phyloP scores from a whole-genome alignment of 1,140 invertebrate species.

The Vanessa atalanta region DNA sequence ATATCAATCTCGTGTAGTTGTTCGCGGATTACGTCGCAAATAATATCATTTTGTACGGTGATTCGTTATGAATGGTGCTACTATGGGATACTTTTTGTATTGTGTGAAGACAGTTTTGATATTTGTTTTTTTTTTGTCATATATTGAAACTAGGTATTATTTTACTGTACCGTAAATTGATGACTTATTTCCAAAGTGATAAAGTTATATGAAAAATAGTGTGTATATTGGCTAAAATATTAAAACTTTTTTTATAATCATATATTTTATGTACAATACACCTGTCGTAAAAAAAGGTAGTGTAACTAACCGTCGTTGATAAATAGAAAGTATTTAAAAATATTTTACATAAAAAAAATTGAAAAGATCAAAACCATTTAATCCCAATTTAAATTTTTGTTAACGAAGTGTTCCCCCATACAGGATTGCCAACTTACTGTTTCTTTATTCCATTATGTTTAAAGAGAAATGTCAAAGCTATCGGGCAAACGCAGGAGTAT shows the following conservation, averaged over 20 bases:
- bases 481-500: conserved; percentile 53
- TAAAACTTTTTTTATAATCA: too few relatives aligned
- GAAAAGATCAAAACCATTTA: conserved; percentile 45
- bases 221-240: too few relatives aligned
- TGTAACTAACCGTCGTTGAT: too few relatives aligned
- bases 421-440: conserved; percentile 70
- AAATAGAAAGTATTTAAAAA: neutral
- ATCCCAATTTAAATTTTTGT: conserved; percentile 39
- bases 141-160: too few relatives aligned
- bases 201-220: too few relatives aligned
- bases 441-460: conserved; percentile 79
- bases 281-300: too few relatives aligned
- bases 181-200: too few relatives aligned
- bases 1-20: conserved; percentile 76
- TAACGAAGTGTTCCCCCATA: conserved; percentile 65
- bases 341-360: neutral
- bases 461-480: conserved; percentile 75
- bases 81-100: conserved; percentile 33
- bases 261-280: too few relatives aligned
- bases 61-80: conserved; percentile 77
- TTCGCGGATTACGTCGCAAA: conserved; percentile 80
- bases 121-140: conserved; percentile 2
- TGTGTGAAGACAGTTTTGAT: conserved; percentile 15
- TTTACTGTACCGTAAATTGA: too few relatives aligned
- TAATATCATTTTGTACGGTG: conserved; percentile 80